Percentiles rank a stretch among this genome's conserved stretches.
These are phyloP conservation scores for Emberiza fucata DNA, from an alignment of 2,113 vertebrate species.

Conservation along the genomic window DNA sequence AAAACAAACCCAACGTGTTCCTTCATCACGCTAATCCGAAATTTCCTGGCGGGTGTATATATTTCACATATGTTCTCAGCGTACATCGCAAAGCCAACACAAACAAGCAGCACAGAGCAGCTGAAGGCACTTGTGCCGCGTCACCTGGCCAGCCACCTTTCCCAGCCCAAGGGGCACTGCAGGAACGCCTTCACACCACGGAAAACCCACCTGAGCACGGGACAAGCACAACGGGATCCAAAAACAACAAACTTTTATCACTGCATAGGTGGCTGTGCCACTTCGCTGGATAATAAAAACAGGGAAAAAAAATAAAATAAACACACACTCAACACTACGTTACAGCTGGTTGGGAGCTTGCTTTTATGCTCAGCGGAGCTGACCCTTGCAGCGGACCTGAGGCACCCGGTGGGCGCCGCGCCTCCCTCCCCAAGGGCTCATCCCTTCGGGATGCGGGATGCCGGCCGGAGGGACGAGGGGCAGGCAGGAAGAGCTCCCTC, in stretches of 20 bases:
- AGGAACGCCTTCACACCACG: neutral
- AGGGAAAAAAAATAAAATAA: accelerated
- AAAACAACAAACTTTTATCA: neutral
- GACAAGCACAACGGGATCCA: accelerated
- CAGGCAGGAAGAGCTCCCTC: too few species aligned
- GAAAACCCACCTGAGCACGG: neutral
- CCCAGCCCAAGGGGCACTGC: accelerated
- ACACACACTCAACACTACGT: neutral
- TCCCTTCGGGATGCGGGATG: neutral
- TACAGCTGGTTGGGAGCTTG: neutral
- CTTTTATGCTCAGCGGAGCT: too few species aligned
- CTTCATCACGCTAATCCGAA: accelerated
- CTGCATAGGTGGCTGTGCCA: neutral
- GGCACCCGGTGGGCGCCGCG: neutral
- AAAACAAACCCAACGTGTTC: neutral
- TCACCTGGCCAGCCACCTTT: neutral
- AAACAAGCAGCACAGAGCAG: neutral
- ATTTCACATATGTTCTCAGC: accelerated
- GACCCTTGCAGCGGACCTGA: neutral
- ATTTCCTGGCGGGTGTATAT: neutral
- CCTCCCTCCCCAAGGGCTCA: neutral
- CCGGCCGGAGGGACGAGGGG: neutral
- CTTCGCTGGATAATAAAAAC: neutral
- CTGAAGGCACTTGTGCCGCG: neutral
- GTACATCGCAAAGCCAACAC: accelerated